Percentiles rank a stretch among this genome's conserved stretches.
Evolutionary conservation across 2,888 invertebrate species (phyloP).

Genomic region (Drosophila aldrichi): DNA sequence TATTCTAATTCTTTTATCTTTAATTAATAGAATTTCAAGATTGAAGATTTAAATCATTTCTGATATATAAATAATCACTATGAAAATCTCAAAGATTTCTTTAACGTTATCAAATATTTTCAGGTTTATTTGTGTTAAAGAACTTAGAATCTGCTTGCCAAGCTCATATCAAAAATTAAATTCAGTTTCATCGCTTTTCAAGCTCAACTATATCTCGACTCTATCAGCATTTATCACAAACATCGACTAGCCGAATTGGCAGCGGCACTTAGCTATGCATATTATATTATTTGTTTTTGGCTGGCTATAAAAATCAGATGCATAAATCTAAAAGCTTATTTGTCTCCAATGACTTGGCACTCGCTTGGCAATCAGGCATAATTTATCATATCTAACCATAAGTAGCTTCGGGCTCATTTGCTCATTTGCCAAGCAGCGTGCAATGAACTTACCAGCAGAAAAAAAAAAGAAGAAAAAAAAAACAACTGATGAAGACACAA

Average conservation of each 20-base stretch:
- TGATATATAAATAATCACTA: no score
- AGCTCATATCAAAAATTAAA: no score
- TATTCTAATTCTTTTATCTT: no score
- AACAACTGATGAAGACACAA: neutral
- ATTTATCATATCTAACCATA: conserved; percentile 66
- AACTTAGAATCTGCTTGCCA: no score
- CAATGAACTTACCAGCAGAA: conserved; percentile 58
- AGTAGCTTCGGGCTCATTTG: conserved; percentile 66
- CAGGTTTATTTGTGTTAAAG: no score
- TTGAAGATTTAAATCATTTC: no score
- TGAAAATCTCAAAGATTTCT: no score
- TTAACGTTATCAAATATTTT: no score
- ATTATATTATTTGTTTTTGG: conserved; percentile 34
- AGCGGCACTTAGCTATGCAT: conserved; percentile 26
- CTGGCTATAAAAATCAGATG: conserved; percentile 40
- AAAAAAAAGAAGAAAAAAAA: neutral
- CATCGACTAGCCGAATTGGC: conserved; percentile 20
- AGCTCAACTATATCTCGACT: neutral
- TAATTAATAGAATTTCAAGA: no score
- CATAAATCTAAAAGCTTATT: conserved; percentile 69
- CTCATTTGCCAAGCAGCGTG: conserved; percentile 54
- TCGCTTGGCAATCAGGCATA: conserved; percentile 54
- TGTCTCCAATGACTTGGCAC: conserved; percentile 61
- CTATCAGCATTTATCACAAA: conserved; percentile 10
- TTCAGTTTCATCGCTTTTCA: neutral